Base-by-base conservation (phyloP, 1,140 invertebrate genomes). In the Episyrphus balteatus region DNA sequence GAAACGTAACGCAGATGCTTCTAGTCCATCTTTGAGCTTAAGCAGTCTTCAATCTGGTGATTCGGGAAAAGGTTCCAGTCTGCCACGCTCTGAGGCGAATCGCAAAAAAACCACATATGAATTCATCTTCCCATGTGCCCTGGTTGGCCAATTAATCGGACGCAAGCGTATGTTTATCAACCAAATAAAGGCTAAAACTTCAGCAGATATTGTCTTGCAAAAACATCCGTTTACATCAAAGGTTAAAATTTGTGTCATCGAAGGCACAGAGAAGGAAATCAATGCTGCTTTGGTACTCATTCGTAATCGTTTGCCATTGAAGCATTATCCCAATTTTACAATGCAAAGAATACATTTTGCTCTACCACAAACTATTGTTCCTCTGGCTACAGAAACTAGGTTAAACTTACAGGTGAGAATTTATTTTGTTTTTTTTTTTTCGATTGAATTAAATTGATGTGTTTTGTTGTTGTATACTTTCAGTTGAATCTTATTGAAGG, bases 91-190 rank as follows among this genome's bases (percentile, higher is more conserved):
- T 10, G 61, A 66, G 51, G 66, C 58, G 14, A 59, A 55, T 21
- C 57, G 60, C 3, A 48, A 50, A 7, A 68, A 64, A 50, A 55
- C 54, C 42, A 56, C 48, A 26, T 86, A 84, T 55, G 80, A 93
- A 59, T 94, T 95, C 71, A 73, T 81, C 52, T 81, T 95, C 55
- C 85, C 88, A 10, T 79, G 82, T 55, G 68, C 74, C 37, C 62
- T 92, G 39, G 89, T 92, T 50, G 92, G 92, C 13, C 77, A 82
- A 32, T 72, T 98, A 46, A 95, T 96, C 62, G 92, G 93, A 26
- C 80, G 79, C 55, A 79, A 83, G 54, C 90, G 92, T 17, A 71
- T 73, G n/a, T 85, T 83, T 69, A 81, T 96, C 12, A 82, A 84
- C 44, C 76, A 77, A 54, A 84, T 97, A 39, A 90, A 88, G 62